Conservation (phyloP, 2,888 invertebrate genomes). For the Agrenia bidenticulata region DNA sequence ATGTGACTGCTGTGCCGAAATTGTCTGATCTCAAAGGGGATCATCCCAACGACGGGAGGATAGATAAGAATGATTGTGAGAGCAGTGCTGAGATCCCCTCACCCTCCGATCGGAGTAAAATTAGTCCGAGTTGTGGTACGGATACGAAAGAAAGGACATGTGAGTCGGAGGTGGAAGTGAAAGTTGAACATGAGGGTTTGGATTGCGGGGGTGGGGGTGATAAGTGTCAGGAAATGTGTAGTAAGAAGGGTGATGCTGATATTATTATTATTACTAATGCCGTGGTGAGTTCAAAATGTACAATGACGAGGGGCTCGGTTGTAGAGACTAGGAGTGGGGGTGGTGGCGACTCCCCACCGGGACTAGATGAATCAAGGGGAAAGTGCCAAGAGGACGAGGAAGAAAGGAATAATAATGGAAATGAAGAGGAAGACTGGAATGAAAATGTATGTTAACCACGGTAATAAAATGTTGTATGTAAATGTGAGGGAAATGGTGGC, state of each 20-base stretch:
- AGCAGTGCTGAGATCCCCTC: no score
- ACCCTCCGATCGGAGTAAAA: no score
- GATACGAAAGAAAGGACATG: background rate
- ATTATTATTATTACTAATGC: no score
- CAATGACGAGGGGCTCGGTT: background rate
- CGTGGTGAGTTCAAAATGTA: background rate
- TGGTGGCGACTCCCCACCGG: background rate
- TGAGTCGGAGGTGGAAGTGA: background rate
- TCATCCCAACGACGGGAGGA: no score
- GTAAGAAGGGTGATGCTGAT: no score
- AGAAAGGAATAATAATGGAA: constrained; percentile 4
- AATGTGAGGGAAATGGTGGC: no score
- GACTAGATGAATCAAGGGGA: background rate
- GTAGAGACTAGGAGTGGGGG: background rate
- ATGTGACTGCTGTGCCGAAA: background rate
- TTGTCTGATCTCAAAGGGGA: no score
- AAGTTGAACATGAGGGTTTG: background rate
- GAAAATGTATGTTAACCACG: constrained; percentile 20
- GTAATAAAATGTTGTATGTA: background rate
- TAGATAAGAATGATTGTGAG: no score
- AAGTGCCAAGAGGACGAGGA: constrained; percentile 8
- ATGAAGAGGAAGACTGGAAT: constrained; percentile 20
- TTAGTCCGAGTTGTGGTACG: no score
- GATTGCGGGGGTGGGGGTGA: no score
- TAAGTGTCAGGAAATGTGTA: no score